Base-by-base conservation (phyloP, 1,140 invertebrate species). In the Globodera rostochiensis region DNA sequence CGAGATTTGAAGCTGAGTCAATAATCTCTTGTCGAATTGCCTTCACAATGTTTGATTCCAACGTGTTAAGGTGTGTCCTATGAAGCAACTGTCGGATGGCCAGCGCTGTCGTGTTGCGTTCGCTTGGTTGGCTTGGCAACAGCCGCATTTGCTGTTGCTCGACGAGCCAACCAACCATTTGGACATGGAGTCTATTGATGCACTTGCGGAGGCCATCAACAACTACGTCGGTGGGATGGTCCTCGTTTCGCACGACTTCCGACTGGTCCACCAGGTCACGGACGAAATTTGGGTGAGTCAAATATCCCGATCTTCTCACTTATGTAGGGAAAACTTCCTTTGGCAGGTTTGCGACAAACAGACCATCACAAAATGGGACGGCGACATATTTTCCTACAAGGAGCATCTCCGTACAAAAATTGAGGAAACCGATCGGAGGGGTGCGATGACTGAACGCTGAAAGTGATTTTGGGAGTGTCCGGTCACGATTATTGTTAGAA, bases 161-260 rank as follows among this genome's bases (percentile, higher is more conserved):
- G 97, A 98, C 91, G 97, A 99, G 93, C 97, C 97, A 85, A 99
- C 97, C 45, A 99, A 99, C 93, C 97, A 99, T 90, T 93, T 99
- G 90, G 97, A 99, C 89, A 98, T 99, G 94, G 97, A 99, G 77
- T 73, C 96, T 0, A 99, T 99, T 83, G 98, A 99, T 91, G 95
- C 97, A 0, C 91, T 99, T 9, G 98, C 95, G 11, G 96, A 98
- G 82, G 98, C 97, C 25, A 94, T 99, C 77, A 97, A 97, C 89
- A 95, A 97, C 85, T 99, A 98, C 90, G 95, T 97, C 87, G 98
- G 98, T 53, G 98, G 97, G 83, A 94, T 99, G 93, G 95, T 98
- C 47, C 92, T 98, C 0, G 96, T 98, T 84, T 95, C 94, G 91
- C 96, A 98, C 93, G 96, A 98, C 92, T 98, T 98, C 91, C 93